phyloP scores from a whole-genome alignment of 2,797 vertebrate species.

The Sorex maritimensis region DNA sequence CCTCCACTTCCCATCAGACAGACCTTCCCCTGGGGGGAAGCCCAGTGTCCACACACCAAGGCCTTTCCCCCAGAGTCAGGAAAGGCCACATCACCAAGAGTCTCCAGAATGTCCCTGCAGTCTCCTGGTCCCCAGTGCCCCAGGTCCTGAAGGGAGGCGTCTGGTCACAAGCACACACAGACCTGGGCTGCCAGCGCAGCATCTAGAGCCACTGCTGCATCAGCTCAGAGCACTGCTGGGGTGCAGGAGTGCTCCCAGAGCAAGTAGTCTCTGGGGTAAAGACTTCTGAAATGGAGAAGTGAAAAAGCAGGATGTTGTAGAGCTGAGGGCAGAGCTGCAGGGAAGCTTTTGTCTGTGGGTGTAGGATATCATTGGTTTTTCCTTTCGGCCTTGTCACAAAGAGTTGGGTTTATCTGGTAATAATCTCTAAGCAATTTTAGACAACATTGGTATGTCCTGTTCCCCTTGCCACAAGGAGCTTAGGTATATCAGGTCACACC shows the following conservation, averaged over 20 bases:
- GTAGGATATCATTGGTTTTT: too few relatives aligned
- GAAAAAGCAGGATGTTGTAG: background rate
- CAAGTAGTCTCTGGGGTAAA: background rate
- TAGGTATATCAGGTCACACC: too few relatives aligned
- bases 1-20: background rate
- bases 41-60: background rate
- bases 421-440: too few relatives aligned
- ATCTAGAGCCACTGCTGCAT: background rate
- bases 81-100: conserved; percentile 7
- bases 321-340: background rate
- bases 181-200: background rate
- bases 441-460: too few relatives aligned
- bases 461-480: too few relatives aligned
- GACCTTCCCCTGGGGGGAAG: background rate
- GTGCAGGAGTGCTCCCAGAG: background rate
- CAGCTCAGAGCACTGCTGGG: background rate
- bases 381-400: too few relatives aligned
- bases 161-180: background rate
- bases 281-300: background rate
- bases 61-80: background rate
- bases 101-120: background rate
- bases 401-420: too few relatives aligned
- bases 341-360: background rate
- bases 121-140: background rate
- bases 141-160: background rate